Evolutionary conservation across 2,888 invertebrate species (phyloP).

Genomic region (Ophion slaviceki): DNA sequence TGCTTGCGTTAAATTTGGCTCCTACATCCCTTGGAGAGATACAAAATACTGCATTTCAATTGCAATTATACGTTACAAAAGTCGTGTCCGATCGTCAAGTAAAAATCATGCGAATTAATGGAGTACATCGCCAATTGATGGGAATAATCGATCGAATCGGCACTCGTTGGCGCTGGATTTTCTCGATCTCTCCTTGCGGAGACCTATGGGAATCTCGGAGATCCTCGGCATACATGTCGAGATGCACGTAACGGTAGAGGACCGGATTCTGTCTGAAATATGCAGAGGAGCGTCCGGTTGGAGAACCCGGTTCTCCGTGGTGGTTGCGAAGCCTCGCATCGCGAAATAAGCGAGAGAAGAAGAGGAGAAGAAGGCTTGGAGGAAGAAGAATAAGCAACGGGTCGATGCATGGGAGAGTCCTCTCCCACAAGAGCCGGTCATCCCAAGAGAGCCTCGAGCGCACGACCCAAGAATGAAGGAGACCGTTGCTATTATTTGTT

Average conservation of each 20-base stretch:
- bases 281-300: conserved; percentile 64
- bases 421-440: conserved; percentile 39
- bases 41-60: not conserved
- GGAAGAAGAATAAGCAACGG: conserved; percentile 37
- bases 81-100: not conserved
- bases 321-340: conserved; percentile 43
- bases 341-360: conserved; percentile 29
- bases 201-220: conserved; percentile 60
- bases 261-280: conserved; percentile 68
- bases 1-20: not conserved
- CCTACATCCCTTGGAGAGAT: not conserved
- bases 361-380: conserved; percentile 12
- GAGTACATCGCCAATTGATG: not conserved
- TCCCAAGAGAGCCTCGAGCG: conserved; percentile 57
- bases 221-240: conserved; percentile 26
- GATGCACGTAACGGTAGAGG: conserved; percentile 62
- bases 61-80: not conserved
- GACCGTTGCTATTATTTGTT: conserved; percentile 65
- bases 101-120: not conserved
- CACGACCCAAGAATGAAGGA: conserved; percentile 62
- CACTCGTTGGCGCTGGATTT: not conserved
- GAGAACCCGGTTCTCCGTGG: conserved; percentile 56
- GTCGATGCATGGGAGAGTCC: conserved; percentile 50
- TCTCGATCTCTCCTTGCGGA: conserved; percentile 12
- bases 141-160: not conserved